phyloP scores from a whole-genome alignment of 1,140 invertebrate genomes.

The Drosophila rhopaloa region DNA sequence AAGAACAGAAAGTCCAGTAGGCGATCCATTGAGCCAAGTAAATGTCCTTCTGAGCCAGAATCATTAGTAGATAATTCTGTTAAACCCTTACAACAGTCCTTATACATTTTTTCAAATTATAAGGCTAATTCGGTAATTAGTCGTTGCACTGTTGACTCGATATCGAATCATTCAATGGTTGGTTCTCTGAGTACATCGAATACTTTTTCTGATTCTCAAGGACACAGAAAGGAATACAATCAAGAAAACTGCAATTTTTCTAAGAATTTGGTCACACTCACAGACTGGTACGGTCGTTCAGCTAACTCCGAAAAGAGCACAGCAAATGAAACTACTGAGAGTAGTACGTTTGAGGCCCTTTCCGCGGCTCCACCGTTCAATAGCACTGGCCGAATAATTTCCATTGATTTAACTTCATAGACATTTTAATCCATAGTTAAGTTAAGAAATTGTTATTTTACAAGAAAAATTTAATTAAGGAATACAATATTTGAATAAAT shows the following conservation, averaged over 20 bases:
- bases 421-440: conserved; percentile 29
- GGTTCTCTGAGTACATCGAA: conserved; percentile 46
- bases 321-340: conserved; percentile 41
- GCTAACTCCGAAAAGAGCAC: conserved; percentile 51
- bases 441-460: conserved; percentile 66
- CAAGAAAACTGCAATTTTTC: conserved; percentile 74
- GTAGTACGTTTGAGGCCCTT: conserved; percentile 48
- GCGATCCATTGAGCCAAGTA: conserved; percentile 11
- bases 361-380: conserved; percentile 56
- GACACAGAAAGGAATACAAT: conserved; percentile 62
- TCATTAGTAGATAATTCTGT: conserved; percentile 42
- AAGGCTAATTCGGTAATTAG: conserved; percentile 71
- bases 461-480: conserved; percentile 48
- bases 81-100: conserved; percentile 75
- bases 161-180: conserved; percentile 45
- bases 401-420: conserved; percentile 82
- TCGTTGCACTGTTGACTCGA: conserved; percentile 49
- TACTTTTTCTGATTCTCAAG: conserved; percentile 46
- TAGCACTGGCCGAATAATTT: conserved; percentile 70
- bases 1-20: conserved; percentile 27
- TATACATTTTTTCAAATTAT: conserved; percentile 82
- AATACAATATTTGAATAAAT: conserved; percentile 38
- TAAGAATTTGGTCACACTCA: conserved; percentile 56
- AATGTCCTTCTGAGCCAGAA: conserved; percentile 27
- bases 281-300: conserved; percentile 60